Percentiles rank a stretch among this genome's conserved stretches.
Conservation (phyloP, 2,888 invertebrate genomes). For the Coelinius sp. region DNA sequence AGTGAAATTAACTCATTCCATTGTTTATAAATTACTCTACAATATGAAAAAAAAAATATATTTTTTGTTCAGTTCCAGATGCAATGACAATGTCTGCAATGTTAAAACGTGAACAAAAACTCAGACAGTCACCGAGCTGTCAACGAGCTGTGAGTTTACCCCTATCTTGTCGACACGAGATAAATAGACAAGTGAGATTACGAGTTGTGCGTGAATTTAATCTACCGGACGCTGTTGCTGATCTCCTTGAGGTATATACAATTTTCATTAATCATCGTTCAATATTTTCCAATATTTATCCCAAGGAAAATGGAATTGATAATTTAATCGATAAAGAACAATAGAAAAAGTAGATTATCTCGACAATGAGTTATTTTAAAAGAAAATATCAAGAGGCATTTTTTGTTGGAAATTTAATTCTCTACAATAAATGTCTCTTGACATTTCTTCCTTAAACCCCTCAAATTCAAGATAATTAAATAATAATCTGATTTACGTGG, state of each 20-base stretch:
- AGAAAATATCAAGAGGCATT: too few species aligned
- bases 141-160: slow-evolving; percentile 84
- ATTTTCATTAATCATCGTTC: background rate
- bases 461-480: too few species aligned
- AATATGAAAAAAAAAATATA: background rate
- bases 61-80: slow-evolving; percentile 79
- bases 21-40: background rate
- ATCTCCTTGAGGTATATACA: slow-evolving; percentile 76
- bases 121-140: slow-evolving; percentile 84
- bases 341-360: too few species aligned
- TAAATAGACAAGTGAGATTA: slow-evolving; percentile 82
- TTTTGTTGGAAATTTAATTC: too few species aligned
- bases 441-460: too few species aligned
- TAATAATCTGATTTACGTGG: slow-evolving; percentile 12
- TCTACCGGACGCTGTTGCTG: slow-evolving; percentile 89
- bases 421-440: too few species aligned
- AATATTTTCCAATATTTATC: background rate
- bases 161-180: slow-evolving; percentile 83
- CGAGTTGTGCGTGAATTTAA: slow-evolving; percentile 95
- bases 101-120: slow-evolving; percentile 88
- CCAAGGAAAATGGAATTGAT: background rate
- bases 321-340: too few species aligned
- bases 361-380: too few species aligned
- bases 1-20: background rate
- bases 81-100: slow-evolving; percentile 83